phyloP scores from a whole-genome alignment of 2,797 vertebrate genomes.

The Sebastes variabilis region DNA sequence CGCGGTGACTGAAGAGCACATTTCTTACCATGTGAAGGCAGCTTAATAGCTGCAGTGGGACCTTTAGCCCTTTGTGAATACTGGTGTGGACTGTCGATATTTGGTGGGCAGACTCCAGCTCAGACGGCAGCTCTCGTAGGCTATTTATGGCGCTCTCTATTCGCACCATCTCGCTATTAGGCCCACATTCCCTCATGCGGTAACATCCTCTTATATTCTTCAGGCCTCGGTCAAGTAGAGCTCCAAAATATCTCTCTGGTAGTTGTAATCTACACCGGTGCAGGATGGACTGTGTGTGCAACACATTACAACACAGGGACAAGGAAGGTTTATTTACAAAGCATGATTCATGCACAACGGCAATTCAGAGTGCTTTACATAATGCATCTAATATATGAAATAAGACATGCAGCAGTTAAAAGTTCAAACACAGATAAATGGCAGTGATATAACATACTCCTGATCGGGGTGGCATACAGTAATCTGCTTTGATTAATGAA shows the following conservation, averaged over 20 bases:
- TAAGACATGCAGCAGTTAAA: not conserved
- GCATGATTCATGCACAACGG: not conserved
- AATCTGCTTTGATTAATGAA: not conserved
- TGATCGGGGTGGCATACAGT: not conserved
- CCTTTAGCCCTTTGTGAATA: constrained; percentile 17
- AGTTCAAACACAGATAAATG: not conserved
- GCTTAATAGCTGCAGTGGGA: not conserved
- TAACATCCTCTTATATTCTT: constrained; percentile 5
- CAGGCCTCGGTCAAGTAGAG: not conserved
- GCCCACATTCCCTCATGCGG: constrained; percentile 3
- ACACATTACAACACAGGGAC: not conserved
- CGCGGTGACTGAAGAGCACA: no score
- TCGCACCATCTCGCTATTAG: constrained; percentile 32
- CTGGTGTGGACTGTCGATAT: constrained; percentile 45
- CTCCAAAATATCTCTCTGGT: not conserved
- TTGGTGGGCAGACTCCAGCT: constrained; percentile 50
- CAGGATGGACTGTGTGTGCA: not conserved
- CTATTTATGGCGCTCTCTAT: constrained; percentile 61
- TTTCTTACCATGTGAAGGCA: no score
- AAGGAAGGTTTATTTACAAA: not conserved
- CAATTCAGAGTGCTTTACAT: not conserved
- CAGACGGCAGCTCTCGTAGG: constrained; percentile 14
- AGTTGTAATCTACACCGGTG: not conserved
- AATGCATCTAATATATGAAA: not conserved
- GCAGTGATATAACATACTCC: not conserved